These are phyloP conservation scores for Diphyllodes magnificus DNA, from an alignment of 2,113 vertebrate genomes.

Conservation along the genomic window DNA sequence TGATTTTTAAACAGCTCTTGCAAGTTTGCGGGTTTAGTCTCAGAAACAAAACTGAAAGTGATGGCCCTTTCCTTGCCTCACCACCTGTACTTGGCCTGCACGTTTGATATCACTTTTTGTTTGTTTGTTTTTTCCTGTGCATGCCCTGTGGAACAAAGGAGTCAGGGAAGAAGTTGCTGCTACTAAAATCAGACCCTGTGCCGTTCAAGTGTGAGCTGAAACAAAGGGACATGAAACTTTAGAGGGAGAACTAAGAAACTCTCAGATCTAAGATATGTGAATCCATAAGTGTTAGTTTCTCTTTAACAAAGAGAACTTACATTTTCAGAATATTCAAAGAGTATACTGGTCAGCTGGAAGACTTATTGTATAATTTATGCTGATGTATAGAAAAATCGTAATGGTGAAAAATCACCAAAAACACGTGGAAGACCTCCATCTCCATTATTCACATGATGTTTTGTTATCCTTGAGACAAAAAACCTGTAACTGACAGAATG, in stretches of 20 bases:
- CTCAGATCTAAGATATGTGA: neutral
- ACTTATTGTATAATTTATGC: neutral
- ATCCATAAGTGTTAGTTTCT: neutral
- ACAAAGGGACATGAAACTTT: neutral
- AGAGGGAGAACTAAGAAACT: neutral
- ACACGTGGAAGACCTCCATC: fast-evolving
- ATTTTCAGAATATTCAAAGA: neutral
- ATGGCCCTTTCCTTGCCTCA: neutral
- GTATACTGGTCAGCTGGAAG: neutral
- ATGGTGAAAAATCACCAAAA: neutral
- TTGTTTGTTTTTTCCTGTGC: too few species aligned
- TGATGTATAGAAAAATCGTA: neutral
- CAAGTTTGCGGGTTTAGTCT: neutral
- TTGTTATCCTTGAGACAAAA: neutral
- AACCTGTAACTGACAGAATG: neutral
- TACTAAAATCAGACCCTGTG: neutral
- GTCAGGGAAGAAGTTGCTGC: neutral
- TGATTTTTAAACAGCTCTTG: neutral
- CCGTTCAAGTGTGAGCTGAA: neutral
- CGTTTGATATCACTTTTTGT: neutral
- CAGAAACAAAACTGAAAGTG: neutral
- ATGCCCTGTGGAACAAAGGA: neutral
- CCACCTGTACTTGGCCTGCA: neutral
- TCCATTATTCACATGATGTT: neutral
- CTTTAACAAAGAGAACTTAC: neutral